Base-by-base conservation (phyloP, 2,797 vertebrate genomes). In the Philypnodon macrostomus region DNA sequence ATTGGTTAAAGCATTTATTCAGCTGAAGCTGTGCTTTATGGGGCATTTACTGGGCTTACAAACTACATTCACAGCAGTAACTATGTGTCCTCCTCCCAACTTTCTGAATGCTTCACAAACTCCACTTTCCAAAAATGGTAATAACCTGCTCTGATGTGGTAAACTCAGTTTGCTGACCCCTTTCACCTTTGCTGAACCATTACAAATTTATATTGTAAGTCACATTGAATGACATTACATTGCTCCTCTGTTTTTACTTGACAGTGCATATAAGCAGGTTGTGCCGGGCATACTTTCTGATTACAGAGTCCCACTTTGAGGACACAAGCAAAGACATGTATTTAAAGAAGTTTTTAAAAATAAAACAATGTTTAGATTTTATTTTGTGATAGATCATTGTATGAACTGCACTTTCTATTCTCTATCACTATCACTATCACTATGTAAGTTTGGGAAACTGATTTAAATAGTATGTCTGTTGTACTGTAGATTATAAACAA, bases 241-340 rank as follows among this genome's bases (percentile, higher is more conserved):
- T 12, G 5, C 2, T 8, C 10, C 7, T 2, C 6, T 44, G 12
- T 30, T 62, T 27, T 14, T 39, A n/a, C 7, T 15, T 19, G 46
- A 36, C 47, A 60, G 55, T 17, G 13, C 18, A 17, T 17, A 41
- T 52, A 67, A 49, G 36, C 11, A 50, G 46, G 17, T 36, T 52
- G 31, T 23, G 16, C 27, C 61, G 45, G 47, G 18, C 49, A 64
- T 55, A 46, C 6, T 54, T 48, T 63, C 57, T 45, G 36, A 41
- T 58, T 27, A 61, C n/a, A n/a, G n/a, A n/a, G n/a, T 37, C 26
- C 16, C 8, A 31, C 36, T 52, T 51, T 41, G 9, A 35, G 39
- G 30, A 44, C 39, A 44, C 39, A 17, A 57, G 49, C 31, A 11
- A 32, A 60, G 35, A 59, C 40, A 63, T 34, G 23, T 65, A 53